A percentile compares a stretch with the other conserved stretches of the same genome.
Conservation (phyloP, 1,140 invertebrate genomes). For the Camponotus pennsylvanicus region DNA sequence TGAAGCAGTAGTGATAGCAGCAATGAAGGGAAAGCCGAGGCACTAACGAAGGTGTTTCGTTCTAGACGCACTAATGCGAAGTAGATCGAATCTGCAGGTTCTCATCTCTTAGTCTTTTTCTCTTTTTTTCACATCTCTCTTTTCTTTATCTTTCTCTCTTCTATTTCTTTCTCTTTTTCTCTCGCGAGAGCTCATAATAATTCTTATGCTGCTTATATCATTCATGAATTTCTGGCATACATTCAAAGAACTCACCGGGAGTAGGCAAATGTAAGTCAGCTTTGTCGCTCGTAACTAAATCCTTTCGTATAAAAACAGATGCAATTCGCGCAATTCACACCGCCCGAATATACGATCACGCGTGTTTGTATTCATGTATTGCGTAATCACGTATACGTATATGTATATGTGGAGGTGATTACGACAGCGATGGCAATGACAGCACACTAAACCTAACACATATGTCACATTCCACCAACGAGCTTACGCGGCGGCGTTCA, state of each 20-base stretch:
- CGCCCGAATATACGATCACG: background rate
- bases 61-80: background rate
- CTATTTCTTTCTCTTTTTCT: background rate
- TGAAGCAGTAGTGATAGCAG: background rate
- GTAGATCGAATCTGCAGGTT: background rate
- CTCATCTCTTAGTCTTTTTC: background rate
- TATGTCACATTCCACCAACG: conserved; percentile 57
- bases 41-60: background rate
- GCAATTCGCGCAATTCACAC: conserved; percentile 18
- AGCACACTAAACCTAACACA: conserved; percentile 30
- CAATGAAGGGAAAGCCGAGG: background rate
- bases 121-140: background rate
- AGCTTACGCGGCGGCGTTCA: conserved; percentile 76
- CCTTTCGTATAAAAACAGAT: background rate
- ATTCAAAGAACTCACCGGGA: conserved; percentile 68
- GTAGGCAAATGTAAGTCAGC: background rate
- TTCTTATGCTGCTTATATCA: conserved; percentile 52
- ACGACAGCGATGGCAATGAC: background rate
- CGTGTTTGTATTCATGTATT: background rate
- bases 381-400: background rate
- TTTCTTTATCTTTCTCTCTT: background rate
- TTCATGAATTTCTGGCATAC: conserved; percentile 47
- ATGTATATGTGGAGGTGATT: background rate
- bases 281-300: conserved; percentile 25
- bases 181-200: background rate